Evolutionary conservation across 2,113 vertebrate species (phyloP).

Genomic region (Haemorhous mexicanus): DNA sequence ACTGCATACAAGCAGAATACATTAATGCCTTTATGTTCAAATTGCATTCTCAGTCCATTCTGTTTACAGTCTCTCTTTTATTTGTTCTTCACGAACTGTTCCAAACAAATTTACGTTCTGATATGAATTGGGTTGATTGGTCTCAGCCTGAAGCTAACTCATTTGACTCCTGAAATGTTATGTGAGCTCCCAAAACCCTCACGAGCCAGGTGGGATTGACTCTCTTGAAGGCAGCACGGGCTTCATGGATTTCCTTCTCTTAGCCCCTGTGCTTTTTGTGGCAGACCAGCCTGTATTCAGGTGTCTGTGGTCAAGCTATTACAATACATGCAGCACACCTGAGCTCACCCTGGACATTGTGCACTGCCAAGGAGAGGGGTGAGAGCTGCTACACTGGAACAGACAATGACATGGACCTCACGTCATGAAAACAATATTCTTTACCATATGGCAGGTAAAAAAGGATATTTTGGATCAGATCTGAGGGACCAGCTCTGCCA

Average conservation of each 20-base stretch:
- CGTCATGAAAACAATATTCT: background rate
- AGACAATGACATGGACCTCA: background rate
- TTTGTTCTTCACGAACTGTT: background rate
- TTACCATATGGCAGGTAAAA: background rate
- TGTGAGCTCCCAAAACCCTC: background rate
- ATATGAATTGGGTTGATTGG: background rate
- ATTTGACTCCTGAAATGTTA: background rate
- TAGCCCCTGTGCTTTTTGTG: background rate
- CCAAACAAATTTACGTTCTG: background rate
- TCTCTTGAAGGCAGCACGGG: background rate
- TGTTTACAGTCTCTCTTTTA: background rate
- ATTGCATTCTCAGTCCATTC: background rate
- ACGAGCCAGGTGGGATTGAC: background rate
- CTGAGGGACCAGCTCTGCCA: background rate
- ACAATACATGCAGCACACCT: background rate
- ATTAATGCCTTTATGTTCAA: background rate
- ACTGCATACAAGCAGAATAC: background rate
- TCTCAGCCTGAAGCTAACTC: background rate
- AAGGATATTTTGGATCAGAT: background rate
- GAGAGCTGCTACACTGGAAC: background rate
- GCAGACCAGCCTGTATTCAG: background rate
- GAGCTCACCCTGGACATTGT: background rate
- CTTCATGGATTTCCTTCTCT: background rate
- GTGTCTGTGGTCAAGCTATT: background rate
- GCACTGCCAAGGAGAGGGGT: background rate